Evolutionary conservation across 1,140 invertebrate genomes (phyloP).

Genomic region (Lepidurus packardi): DNA sequence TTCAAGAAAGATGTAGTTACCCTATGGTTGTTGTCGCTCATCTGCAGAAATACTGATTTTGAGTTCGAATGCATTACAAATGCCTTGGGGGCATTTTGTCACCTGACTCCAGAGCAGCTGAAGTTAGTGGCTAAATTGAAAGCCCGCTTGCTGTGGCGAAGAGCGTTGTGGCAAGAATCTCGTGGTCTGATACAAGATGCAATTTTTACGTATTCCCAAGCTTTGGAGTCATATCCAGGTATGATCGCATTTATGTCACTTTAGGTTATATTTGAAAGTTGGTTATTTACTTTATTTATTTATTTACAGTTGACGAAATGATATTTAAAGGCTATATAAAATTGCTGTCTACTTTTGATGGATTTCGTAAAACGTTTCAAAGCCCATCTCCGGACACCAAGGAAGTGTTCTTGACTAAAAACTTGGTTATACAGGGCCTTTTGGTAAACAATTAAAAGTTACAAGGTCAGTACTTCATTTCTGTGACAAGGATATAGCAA

Average conservation of each 20-base stretch:
- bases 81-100: neutral
- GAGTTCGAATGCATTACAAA: neutral
- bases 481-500: too few relatives aligned
- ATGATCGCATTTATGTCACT: neutral
- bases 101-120: neutral
- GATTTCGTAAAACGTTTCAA: neutral
- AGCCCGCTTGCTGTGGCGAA: neutral
- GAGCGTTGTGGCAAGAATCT: constrained; percentile 18
- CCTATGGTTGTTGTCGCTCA: neutral
- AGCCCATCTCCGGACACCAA: neutral
- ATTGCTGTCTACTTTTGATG: neutral
- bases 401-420: neutral
- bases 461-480: too few relatives aligned
- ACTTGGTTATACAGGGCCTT: neutral
- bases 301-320: neutral
- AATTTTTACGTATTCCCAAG: neutral
- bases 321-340: neutral
- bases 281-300: neutral
- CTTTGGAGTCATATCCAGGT: neutral
- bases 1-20: constrained; percentile 5
- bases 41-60: neutral
- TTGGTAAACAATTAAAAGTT: too few relatives aligned
- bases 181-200: neutral
- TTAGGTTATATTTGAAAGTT: neutral
- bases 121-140: neutral